These are phyloP conservation scores for Lasioglossum oenotherae DNA, from an alignment of 2,888 invertebrate species.

Conservation along the genomic window DNA sequence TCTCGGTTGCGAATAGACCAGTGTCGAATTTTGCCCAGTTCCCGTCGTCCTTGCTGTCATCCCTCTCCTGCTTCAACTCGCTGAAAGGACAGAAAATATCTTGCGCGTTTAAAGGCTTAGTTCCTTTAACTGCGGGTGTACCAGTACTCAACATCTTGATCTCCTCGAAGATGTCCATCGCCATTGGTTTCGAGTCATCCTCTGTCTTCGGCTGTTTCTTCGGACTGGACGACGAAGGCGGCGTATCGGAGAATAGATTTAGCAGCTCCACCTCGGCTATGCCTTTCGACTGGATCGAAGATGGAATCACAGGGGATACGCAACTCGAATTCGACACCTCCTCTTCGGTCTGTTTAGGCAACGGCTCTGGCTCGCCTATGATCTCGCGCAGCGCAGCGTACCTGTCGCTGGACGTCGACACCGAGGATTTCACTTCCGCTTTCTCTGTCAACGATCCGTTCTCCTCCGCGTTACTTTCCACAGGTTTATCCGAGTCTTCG, in stretches of 20 bases:
- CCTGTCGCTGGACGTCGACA: conserved; percentile 87
- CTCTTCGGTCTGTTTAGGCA: conserved; percentile 64
- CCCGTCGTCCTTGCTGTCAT: conserved; percentile 77
- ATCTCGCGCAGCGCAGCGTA: conserved; percentile 93
- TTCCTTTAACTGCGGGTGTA: conserved; percentile 52
- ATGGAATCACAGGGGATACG: conserved; percentile 64
- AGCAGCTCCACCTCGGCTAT: conserved; percentile 78
- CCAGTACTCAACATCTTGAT: conserved; percentile 80
- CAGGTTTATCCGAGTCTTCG: conserved; percentile 57
- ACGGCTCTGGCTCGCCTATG: conserved; percentile 84
- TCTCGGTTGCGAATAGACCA: conserved; percentile 78
- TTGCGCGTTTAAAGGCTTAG: conserved; percentile 64
- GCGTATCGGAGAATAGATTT: conserved; percentile 78
- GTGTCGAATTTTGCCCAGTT: conserved; percentile 84
- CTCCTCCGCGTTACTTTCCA: conserved; percentile 60
- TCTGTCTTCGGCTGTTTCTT: conserved; percentile 71
- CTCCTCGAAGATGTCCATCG: conserved; percentile 82
- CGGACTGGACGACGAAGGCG: conserved; percentile 69
- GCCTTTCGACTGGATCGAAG: conserved; percentile 54
- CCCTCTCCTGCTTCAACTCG: conserved; percentile 65
- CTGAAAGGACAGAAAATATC: conserved; percentile 79
- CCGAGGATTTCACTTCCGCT: conserved; percentile 84
- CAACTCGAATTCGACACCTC: conserved; percentile 47
- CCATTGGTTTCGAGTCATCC: conserved; percentile 72
- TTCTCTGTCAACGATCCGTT: conserved; percentile 75